These are phyloP conservation scores for Gibbula magus DNA, from an alignment of 2,888 invertebrate species.

Conservation along the genomic window DNA sequence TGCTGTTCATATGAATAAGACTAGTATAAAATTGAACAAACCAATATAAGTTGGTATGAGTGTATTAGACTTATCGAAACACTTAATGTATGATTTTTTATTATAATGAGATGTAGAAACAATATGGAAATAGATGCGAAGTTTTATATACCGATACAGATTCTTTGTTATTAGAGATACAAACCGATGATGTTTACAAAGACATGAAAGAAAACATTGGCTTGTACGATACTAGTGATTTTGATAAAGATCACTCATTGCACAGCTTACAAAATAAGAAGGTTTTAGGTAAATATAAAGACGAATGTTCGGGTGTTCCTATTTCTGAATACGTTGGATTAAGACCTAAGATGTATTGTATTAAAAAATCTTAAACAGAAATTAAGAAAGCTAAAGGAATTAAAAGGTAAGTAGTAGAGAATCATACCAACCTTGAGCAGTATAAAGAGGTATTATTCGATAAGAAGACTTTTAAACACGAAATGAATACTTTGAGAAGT, in stretches of 20 bases:
- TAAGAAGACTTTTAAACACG: not conserved
- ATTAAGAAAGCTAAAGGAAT: not conserved
- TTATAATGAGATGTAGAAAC: not conserved
- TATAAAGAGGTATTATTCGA: not conserved
- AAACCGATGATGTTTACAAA: not conserved
- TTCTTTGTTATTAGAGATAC: not conserved
- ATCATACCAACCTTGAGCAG: not conserved
- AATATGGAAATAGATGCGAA: not conserved
- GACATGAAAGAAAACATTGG: too few species aligned
- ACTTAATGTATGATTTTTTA: not conserved
- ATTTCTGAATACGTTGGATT: not conserved
- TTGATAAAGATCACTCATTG: too few species aligned
- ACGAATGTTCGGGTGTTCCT: not conserved
- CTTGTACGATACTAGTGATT: too few species aligned
- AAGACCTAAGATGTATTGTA: not conserved
- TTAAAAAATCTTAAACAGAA: not conserved
- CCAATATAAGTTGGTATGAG: not conserved
- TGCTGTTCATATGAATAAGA: conserved; percentile 19
- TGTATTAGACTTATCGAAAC: not conserved
- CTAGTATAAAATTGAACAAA: conserved; percentile 32
- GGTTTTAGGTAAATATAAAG: not conserved
- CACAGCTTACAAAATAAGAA: too few species aligned
- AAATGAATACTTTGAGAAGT: not conserved
- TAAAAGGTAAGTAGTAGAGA: not conserved
- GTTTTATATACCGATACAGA: not conserved